Conservation (phyloP, 2,888 invertebrate genomes). For the Tanytarsus gracilentus region DNA sequence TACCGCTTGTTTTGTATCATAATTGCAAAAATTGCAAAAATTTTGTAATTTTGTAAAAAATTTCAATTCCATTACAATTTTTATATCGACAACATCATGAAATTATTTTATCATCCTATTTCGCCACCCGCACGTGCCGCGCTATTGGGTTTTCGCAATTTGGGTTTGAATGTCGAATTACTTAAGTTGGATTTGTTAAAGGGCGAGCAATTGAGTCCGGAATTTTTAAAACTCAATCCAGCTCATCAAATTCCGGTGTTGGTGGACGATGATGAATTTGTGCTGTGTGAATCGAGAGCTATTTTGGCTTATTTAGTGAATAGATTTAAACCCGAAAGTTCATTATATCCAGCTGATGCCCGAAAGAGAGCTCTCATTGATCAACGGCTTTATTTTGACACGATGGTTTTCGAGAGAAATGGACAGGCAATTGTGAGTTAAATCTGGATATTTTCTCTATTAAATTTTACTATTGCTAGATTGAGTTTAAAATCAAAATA, state of each 20-base stretch:
- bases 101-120: not conserved
- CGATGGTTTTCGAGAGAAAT: conserved; percentile 18
- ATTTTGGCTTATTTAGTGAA: conserved; percentile 8
- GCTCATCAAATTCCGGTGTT: conserved; percentile 6
- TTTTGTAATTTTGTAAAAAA: too few relatives aligned
- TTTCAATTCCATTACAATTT: too few relatives aligned
- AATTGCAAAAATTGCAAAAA: too few relatives aligned
- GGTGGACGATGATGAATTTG: conserved; percentile 31
- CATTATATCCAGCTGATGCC: not conserved
- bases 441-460: not conserved
- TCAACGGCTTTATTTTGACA: not conserved
- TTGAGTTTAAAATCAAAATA: not conserved
- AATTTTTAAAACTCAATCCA: not conserved
- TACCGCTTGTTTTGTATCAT: conserved; percentile 49
- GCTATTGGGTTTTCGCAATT: not conserved
- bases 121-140: not conserved
- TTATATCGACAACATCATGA: too few relatives aligned
- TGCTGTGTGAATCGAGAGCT: not conserved
- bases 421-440: not conserved
- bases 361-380: not conserved
- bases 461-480: too few relatives aligned
- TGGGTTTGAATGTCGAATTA: not conserved
- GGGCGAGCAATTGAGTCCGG: not conserved
- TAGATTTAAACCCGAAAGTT: not conserved
- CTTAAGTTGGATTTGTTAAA: not conserved